phyloP scores from a whole-genome alignment of 2,113 vertebrate genomes.

The Caracal caracal region DNA sequence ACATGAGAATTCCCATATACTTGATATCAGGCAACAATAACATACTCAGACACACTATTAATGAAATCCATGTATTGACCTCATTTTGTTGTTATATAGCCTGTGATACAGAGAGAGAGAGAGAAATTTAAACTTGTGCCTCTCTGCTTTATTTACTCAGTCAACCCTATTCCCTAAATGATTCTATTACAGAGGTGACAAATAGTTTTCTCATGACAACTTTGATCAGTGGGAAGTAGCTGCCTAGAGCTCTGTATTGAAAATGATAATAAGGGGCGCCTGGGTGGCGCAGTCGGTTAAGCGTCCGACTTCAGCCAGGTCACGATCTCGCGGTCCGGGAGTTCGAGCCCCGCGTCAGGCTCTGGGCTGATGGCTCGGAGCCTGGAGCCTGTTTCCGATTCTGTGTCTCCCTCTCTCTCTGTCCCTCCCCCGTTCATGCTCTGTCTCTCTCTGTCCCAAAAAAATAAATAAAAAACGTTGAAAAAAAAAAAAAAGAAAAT shows the following conservation, averaged over 20 bases:
- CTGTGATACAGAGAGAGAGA: background rate
- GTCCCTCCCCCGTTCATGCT: too few relatives aligned
- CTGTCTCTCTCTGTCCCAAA: too few relatives aligned
- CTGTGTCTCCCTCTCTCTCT: too few relatives aligned
- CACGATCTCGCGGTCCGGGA: too few relatives aligned
- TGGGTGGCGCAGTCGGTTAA: too few relatives aligned
- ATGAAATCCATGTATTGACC: background rate
- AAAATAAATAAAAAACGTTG: too few relatives aligned
- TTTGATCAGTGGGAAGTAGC: background rate
- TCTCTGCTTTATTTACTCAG: background rate
- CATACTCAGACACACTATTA: background rate
- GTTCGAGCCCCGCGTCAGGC: too few relatives aligned
- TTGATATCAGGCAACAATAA: background rate
- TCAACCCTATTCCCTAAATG: background rate
- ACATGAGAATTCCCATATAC: background rate
- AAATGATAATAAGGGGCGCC: constrained; percentile 2
- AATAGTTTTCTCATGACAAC: background rate
- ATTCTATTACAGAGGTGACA: background rate
- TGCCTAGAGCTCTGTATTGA: background rate
- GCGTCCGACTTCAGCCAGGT: too few relatives aligned
- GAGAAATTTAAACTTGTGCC: background rate
- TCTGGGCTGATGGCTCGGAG: too few relatives aligned
- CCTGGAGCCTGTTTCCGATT: too few relatives aligned
- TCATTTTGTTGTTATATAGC: background rate
- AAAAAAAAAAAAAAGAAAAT: too few relatives aligned